Base-by-base conservation (phyloP, 2,113 vertebrate genomes). In the Ceuthmochares aereus region DNA sequence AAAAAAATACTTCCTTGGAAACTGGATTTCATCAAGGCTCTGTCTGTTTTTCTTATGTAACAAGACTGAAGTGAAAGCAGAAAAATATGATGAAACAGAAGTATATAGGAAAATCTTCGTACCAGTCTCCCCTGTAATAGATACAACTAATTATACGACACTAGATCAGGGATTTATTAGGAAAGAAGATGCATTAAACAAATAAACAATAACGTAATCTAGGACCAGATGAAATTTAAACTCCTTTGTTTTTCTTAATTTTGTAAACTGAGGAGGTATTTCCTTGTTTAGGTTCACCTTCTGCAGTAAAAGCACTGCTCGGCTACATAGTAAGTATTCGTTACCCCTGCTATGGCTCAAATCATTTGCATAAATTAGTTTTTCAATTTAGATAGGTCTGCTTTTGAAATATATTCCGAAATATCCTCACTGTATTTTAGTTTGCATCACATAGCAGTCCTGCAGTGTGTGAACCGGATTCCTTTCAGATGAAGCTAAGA, bases 381-480 rank as follows among this genome's bases (percentile, higher is more conserved):
- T 80, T 89, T 79, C 25, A 56, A 8, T 74, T 83, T 32, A 47
- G 30, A 29, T 10, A 26, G 25, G 32, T 6, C 30, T 51, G 12
- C 17, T 90, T 92, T 51, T 34, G 45, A 84, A 85, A 74, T 62
- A 49, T 36, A 55, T 13, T 62, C 59, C 45, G 45, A 21, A 90
- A 58, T 34, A 59, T 7, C 5, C 10, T 10, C 10, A 30, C 3
- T 20, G 14, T 12, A 43, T 14, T 69, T 64, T 8, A 49, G 32
- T 37, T 45, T 62, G 51, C 14, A 60, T 17, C 7, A 1, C 0
- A 0, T 26, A 62, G 51, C 27, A 45, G 34, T 34, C 27, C 52
- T 70, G 30, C 42, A 70, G 62, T 0, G 0, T 13, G 6, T 47
- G 45, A 80, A 32, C 9, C 37, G 23, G 30, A 73, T 25, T 60